A percentile compares a stretch with the other conserved stretches of the same genome.
These are phyloP conservation scores for Gari tellinella DNA, from an alignment of 2,888 invertebrate species.

Conservation along the genomic window DNA sequence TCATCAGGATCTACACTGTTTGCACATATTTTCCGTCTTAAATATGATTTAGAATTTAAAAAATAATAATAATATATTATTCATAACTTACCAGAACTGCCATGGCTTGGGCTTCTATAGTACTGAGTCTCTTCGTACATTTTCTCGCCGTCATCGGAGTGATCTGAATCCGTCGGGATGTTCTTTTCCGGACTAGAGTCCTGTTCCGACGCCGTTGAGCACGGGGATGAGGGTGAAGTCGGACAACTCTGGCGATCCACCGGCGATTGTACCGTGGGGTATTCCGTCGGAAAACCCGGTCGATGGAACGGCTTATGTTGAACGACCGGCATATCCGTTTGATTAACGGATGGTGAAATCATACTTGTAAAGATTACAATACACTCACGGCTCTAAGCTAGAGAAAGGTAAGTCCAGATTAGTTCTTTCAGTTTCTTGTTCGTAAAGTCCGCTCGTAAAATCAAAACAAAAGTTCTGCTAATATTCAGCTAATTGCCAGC, in stretches of 20 bases:
- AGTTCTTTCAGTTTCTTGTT: too few relatives aligned
- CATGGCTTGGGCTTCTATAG: slow-evolving; percentile 46
- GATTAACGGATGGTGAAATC: slow-evolving; percentile 47
- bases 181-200: slow-evolving; percentile 55
- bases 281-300: slow-evolving; percentile 56
- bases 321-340: slow-evolving; percentile 32
- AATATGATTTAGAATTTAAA: neutral
- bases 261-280: slow-evolving; percentile 52
- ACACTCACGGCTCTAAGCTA: too few relatives aligned
- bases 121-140: slow-evolving; percentile 33
- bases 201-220: slow-evolving; percentile 55
- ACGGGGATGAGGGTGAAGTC: slow-evolving; percentile 56
- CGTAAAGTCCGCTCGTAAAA: too few relatives aligned
- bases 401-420: neutral
- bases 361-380: slow-evolving; percentile 7
- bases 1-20: too few relatives aligned
- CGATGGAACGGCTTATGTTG: slow-evolving; percentile 58
- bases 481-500: neutral
- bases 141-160: slow-evolving; percentile 52
- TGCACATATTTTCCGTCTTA: too few relatives aligned
- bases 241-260: slow-evolving; percentile 58
- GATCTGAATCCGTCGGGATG: slow-evolving; percentile 53
- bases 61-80: slow-evolving; percentile 4
- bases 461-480: too few relatives aligned
- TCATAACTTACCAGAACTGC: slow-evolving; percentile 28